Conservation (phyloP, 2,888 invertebrate genomes). For the Spodoptera littoralis region DNA sequence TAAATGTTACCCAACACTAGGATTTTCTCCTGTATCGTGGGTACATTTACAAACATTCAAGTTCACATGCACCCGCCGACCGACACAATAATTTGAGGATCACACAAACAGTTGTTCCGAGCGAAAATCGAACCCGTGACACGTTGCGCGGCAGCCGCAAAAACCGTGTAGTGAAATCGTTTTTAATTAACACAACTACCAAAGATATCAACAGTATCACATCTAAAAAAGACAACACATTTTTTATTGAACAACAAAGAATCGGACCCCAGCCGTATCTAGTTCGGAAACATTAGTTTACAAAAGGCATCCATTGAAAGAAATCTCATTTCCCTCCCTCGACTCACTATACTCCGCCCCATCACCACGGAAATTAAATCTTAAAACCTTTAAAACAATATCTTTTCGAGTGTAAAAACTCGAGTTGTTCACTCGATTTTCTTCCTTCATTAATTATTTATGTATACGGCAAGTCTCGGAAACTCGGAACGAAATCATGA, state of each 20-base stretch:
- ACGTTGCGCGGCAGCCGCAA: no score
- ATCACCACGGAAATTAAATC: slow-evolving; percentile 56
- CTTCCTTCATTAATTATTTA: slow-evolving; percentile 65
- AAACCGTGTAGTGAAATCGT: no score
- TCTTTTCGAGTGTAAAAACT: slow-evolving; percentile 61
- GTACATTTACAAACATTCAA: no score
- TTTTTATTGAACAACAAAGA: neutral
- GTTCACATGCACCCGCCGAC: no score
- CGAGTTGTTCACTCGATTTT: slow-evolving; percentile 58
- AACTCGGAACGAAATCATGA: slow-evolving; percentile 57
- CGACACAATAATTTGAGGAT: no score
- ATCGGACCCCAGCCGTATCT: slow-evolving; percentile 8
- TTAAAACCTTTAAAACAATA: slow-evolving; percentile 58
- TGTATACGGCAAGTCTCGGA: slow-evolving; percentile 44
- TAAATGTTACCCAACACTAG: no score
- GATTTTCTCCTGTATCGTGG: no score
- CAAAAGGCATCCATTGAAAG: slow-evolving; percentile 33
- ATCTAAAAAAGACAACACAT: no score
- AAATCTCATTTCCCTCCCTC: slow-evolving; percentile 41
- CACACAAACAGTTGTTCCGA: no score
- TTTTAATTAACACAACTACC: no score
- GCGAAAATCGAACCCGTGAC: no score
- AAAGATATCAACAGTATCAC: no score
- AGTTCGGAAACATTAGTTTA: slow-evolving; percentile 23
- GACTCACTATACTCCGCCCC: slow-evolving; percentile 41